phyloP scores from a whole-genome alignment of 2,888 invertebrate species.

The Hirudinaria manillensis region DNA sequence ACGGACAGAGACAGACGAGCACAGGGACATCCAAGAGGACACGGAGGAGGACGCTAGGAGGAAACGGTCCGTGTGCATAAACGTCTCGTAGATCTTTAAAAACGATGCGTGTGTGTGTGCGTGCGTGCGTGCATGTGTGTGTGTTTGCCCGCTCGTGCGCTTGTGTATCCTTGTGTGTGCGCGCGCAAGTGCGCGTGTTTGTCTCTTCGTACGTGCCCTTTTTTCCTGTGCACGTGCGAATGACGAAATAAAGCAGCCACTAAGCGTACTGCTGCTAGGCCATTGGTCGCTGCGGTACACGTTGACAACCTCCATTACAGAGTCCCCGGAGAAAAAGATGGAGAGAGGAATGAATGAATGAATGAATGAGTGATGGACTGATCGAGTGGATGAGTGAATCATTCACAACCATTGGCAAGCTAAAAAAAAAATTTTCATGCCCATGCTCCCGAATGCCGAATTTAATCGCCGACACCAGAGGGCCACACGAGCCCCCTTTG shows the following conservation, averaged over 20 bases:
- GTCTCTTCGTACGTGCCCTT: not conserved
- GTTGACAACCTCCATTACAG: constrained; percentile 18
- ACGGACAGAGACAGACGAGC: constrained; percentile 11
- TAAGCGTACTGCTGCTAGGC: constrained; percentile 5
- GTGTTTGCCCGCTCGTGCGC: not conserved
- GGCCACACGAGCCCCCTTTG: no score
- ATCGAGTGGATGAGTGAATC: constrained; percentile 8
- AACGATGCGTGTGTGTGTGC: not conserved
- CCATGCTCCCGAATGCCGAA: no score
- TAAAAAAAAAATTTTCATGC: no score
- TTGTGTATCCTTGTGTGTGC: not conserved
- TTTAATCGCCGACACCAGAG: no score
- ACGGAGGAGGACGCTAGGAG: not conserved
- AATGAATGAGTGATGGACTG: not conserved
- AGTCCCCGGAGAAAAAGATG: not conserved
- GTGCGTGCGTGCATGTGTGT: not conserved
- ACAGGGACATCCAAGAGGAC: not conserved
- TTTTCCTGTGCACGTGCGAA: no score
- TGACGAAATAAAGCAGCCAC: not conserved
- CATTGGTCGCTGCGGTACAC: constrained; percentile 12
- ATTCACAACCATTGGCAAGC: no score
- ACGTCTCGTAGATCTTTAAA: no score
- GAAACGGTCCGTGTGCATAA: no score
- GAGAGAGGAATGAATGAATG: constrained; percentile 3
- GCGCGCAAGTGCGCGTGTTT: not conserved